These are phyloP conservation scores for Lysandra coridon DNA, from an alignment of 2,888 invertebrate species.

Conservation along the genomic window DNA sequence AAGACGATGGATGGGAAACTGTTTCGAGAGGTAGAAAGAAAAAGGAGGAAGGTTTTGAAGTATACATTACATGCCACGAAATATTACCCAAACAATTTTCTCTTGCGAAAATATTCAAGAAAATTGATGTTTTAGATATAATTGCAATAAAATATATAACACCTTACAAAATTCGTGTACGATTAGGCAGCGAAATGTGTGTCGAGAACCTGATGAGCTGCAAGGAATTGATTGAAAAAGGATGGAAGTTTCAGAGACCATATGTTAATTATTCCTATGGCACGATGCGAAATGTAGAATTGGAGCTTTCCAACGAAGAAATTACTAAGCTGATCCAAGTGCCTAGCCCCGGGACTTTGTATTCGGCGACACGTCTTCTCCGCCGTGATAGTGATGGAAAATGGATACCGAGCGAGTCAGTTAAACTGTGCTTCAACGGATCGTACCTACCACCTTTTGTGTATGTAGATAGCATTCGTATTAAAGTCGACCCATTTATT, in stretches of 20 bases:
- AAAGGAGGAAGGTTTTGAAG: too few species aligned
- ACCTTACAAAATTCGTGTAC: not conserved
- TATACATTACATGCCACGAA: too few species aligned
- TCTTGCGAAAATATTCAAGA: not conserved
- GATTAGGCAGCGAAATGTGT: not conserved
- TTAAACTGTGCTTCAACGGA: constrained; percentile 24
- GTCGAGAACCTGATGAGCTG: not conserved
- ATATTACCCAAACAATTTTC: too few species aligned
- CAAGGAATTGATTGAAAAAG: not conserved
- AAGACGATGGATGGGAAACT: too few species aligned
- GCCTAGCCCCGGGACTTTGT: too few species aligned
- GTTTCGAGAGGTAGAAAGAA: too few species aligned
- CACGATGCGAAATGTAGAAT: not conserved
- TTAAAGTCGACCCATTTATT: not conserved
- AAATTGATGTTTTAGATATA: not conserved
- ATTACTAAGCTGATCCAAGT: not conserved
- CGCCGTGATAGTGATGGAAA: too few species aligned
- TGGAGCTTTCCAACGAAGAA: not conserved
- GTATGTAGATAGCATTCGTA: not conserved
- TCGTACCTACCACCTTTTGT: not conserved
- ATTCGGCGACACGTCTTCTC: too few species aligned
- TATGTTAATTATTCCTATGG: not conserved
- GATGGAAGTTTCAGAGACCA: not conserved
- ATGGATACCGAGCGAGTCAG: not conserved
- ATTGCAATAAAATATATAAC: not conserved